Base-by-base conservation (phyloP, 2,797 vertebrate species). In the Picus viridis region DNA sequence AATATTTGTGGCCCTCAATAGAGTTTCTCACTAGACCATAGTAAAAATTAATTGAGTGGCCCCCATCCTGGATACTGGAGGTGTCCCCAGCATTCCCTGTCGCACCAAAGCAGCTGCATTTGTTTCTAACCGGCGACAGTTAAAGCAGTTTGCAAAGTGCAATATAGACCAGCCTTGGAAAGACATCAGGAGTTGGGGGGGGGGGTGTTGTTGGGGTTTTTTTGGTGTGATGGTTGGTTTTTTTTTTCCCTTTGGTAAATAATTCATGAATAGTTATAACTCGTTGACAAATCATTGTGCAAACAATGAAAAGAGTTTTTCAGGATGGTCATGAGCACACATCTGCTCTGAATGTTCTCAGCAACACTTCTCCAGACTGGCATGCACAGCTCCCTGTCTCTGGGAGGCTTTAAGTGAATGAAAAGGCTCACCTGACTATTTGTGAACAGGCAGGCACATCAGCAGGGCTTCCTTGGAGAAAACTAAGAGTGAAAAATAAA, bases 241-340 rank as follows among this genome's bases (percentile, higher is more conserved):
- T 54, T 54, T 16, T 54, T 12, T 18, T 86, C 53, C 71, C 68
- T 92, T 84, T 88, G 68, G 70, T 76, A 89, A 88, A 95, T 96
- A 93, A 96, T 86, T 92, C 91, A 92, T 43, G 78, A 88, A 69
- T 51, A 61, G 78, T 80, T 89, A 81, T 62, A 90, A 82, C 79
- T 90, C 53, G 7, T 72, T 94, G 92, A 94, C 82, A 95, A 96
- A 93, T 90, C 83, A 88, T 88, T 95, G 90, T 89, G 88, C 76
- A 90, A 92, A 93, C 59, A 76, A 88, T 83, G 74, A 83, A 32
- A 91, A 74, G 92, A 70, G 58, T 45, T 88, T 95, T 95, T 92
- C 80, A 75, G 88, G 79, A 90, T 41, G 70, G 63, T 72, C 3
- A 2, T 86, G 88, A 89, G 80, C 78, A 39, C 49, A 83, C 90